Evolutionary conservation across 2,113 vertebrate genomes (phyloP), one percentile per base, ranked within the genome.

Genomic region (Puma concolor): DNA sequence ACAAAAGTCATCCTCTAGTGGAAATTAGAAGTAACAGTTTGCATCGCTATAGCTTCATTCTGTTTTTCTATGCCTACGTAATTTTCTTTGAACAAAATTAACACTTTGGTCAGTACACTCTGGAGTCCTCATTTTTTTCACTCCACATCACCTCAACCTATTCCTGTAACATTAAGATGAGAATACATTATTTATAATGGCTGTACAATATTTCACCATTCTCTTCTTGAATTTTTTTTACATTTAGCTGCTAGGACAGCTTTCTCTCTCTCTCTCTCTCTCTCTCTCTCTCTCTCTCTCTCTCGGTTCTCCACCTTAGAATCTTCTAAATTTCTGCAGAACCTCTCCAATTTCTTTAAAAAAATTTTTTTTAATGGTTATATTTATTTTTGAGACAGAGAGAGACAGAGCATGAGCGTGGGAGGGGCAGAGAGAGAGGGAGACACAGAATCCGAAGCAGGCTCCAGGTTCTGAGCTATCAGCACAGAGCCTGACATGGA

Each of bases 11-110:
- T 90, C 38, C n/a, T 95, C 44, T 89, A 96, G 54, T 74, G 54
- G 92, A 79, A 96, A 67, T 69, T 92, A 88, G 38, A 93, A 97
- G 16, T 90, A 69, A 15, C 33, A 86, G 44, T 94, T 92, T 66
- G n/a, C 25, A 76, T 87, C 81, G 36, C 17, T 50, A 21, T 60
- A 71, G 16, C 60, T 80, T 63, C 52, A 57, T 29, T 27, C 44
- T 84, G 44, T 96, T 88, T 92, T 93, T 74, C 54, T 85, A 69
- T 60, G 57, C 29, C 31, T 91, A 94, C 9, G 85, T 83, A 25
- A 79, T 25, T 87, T 91, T 79, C 41, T 95, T 94, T 94, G 36
- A 96, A 76, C 15, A 89, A 95, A 92, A 87, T 83, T 83, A 94
- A 71, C 23, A 77, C 83, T 81, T 91, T 80, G n/a, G 50, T 77